Conservation (phyloP, 2,113 vertebrate species). For the Mus musculus region DNA sequence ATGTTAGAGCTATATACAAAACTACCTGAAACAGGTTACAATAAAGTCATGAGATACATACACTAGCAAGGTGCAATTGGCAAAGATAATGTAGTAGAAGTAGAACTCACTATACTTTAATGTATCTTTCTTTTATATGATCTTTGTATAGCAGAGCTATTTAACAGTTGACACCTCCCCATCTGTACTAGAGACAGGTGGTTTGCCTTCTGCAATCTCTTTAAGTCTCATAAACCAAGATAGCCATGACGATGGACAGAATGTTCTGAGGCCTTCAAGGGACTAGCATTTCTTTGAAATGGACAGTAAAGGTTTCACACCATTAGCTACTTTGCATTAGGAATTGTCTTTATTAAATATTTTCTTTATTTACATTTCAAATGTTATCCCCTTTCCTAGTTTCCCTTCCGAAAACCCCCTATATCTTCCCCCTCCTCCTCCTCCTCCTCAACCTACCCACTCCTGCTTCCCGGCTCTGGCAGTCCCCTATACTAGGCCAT, state of each 20-base stretch:
- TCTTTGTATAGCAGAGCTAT: neutral
- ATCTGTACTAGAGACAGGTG: neutral
- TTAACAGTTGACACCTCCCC: neutral
- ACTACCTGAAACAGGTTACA: neutral
- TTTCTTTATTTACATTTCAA: too few species aligned
- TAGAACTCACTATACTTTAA: neutral
- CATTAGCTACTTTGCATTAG: neutral
- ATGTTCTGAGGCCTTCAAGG: neutral
- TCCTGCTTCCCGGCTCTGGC: too few species aligned
- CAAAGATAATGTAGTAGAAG: neutral
- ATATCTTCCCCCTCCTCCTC: too few species aligned
- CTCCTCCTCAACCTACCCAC: too few species aligned
- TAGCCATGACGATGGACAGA: neutral
- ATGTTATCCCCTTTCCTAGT: too few species aligned
- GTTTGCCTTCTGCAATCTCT: conserved; percentile 12
- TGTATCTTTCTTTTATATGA: neutral
- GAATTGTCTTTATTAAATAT: neutral
- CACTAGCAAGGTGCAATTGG: neutral
- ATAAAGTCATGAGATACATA: neutral
- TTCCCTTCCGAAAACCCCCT: too few species aligned
- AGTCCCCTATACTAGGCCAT: too few species aligned
- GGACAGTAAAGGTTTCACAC: neutral
- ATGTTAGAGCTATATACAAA: neutral
- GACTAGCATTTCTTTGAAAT: neutral
- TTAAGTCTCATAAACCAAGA: conserved; percentile 47